Base-by-base conservation (phyloP, 2,113 vertebrate genomes). In the Podiceps cristatus region DNA sequence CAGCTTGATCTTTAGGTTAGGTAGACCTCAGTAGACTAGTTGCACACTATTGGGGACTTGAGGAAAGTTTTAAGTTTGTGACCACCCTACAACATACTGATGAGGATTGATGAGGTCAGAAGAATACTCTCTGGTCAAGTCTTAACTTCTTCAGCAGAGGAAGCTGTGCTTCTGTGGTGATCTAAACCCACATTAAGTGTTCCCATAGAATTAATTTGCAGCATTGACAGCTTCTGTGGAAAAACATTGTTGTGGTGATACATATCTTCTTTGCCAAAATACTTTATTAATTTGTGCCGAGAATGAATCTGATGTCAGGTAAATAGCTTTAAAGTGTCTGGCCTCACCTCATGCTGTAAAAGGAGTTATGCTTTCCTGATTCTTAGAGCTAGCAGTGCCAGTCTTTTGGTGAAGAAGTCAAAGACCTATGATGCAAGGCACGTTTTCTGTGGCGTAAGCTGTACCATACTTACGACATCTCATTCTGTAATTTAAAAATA, bases 41-140 rank as follows among this genome's bases (percentile, higher is more conserved):
- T 74, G 47, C 4, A 6, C 7, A 1, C 37, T 77, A 0, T 27
- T 63, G 64, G 49, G 52, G 35, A 60, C 44, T 60, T 42, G 12
- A 64, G 47, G 8, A 27, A 63, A 52, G 47, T 50, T 73, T 37
- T 22, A 24, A 17, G 14, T 75, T 80, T 1, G 10, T 66, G 63
- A 20, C 27, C n/a, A 4, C 0, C 3, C 29, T 55, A 0, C 23
- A 52, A 29, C 1, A 0, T 67, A 11, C 14, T 68, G 2, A 0
- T 10, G 18, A 29, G 22, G 50, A 7, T 47, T 2, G 11, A 19
- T 0, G 8, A 8, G 11, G 8, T 86, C 56, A 44, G 88, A 58
- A 44, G 20, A 42, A 40, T 5, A 12, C 35, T n/a, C 13, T 68
- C 40, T 35, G 23, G 12, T 47, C 2, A 9, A 74, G 37, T 28